These are phyloP conservation scores for Lasius platythorax DNA, from an alignment of 2,888 invertebrate genomes.

Conservation along the genomic window DNA sequence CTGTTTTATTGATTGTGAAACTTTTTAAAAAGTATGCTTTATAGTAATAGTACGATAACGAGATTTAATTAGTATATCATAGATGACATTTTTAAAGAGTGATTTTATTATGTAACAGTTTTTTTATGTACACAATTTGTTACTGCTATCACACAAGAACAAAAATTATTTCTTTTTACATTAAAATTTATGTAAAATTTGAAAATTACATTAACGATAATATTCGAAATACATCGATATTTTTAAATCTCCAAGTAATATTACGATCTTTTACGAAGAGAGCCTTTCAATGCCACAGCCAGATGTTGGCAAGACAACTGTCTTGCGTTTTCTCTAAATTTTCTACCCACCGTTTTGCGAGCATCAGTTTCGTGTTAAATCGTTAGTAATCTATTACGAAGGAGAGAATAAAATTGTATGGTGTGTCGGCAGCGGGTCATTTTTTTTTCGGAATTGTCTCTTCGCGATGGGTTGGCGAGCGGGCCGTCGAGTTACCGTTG, in stretches of 20 bases:
- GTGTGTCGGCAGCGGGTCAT: slow-evolving; percentile 2
- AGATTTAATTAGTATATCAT: background rate
- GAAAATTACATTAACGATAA: background rate
- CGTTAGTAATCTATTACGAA: background rate
- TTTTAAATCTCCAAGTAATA: no score
- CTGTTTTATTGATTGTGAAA: background rate
- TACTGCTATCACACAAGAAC: background rate
- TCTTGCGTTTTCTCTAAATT: background rate
- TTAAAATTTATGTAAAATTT: background rate
- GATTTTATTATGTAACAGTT: background rate
- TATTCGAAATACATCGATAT: background rate
- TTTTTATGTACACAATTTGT: background rate
- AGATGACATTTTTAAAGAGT: background rate
- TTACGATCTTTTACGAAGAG: background rate
- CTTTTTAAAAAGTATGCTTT: background rate
- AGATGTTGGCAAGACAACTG: background rate
- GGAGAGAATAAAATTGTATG: slow-evolving; percentile 15
- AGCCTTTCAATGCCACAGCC: background rate
- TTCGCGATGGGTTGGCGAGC: slow-evolving; percentile 15
- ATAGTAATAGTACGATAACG: background rate
- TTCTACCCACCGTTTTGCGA: background rate
- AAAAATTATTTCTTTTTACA: background rate
- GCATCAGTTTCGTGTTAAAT: slow-evolving; percentile 15
- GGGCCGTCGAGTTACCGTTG: slow-evolving; percentile 52
- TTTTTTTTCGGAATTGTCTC: slow-evolving; percentile 43